Evolutionary conservation across 2,888 invertebrate genomes (phyloP), one percentile per base, ranked within the genome.

Genomic region (Crepidodera aurea): DNA sequence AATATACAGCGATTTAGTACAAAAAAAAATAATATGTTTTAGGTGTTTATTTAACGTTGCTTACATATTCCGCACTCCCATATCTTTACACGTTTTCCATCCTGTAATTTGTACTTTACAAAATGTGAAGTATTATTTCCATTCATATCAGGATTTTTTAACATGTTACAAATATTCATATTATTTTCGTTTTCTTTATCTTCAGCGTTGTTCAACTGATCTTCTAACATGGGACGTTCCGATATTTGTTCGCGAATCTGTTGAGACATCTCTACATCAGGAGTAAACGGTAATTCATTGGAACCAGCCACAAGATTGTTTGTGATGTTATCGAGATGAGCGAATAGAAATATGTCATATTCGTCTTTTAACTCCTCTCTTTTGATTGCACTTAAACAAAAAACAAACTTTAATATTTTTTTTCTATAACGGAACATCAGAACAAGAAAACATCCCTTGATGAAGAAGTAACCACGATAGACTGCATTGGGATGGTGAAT

Each of bases 11-110:
- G 29, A n/a, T n/a, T n/a, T n/a, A 16, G n/a, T 51, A 13, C 34
- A 3, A 13, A 16, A n/a, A n/a, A n/a, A n/a, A n/a, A n/a, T n/a
- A n/a, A n/a, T n/a, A n/a, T n/a, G 6, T 25, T 25, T 25, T 4
- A 25, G 3, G 6, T 25, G 3, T 25, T 25, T 25, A 4, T 25
- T 4, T 25, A 25, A 25, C 3, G 1, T 13, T 56, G 59, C 88
- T 86, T 76, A 90, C 91, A 91, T 69, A 90, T 88, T 4, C 90
- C 88, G 73, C 91, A 91, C 73, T 90, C 89, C 89, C 89, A 91
- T 1, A 90, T 83, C 75, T 90, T 90, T 29, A 87, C 82, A 3
- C 87, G 87, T 58, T 89, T 85, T 1, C 89, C 90, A 65, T 89
- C 86, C 48, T 87, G 82, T 69, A 89, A 85, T 39, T 89, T 84